Base-by-base conservation (phyloP, 1,140 invertebrate species). In the Hylyphantes graminicola region DNA sequence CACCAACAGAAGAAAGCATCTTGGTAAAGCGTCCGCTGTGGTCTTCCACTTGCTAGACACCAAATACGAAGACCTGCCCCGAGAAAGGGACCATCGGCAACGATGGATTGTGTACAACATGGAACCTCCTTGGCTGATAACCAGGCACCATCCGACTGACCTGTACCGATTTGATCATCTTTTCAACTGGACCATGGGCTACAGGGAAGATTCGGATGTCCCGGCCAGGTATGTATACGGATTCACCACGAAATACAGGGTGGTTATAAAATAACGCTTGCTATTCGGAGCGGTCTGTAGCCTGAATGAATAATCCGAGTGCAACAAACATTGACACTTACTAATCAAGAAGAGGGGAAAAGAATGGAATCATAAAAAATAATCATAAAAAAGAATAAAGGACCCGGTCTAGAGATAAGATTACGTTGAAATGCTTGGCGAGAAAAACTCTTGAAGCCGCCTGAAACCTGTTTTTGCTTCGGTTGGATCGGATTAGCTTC, bases 121-220 rank as follows among this genome's bases (percentile, higher is more conserved):
- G 76, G 87, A 87, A 68, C 81, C 87, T 2, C 85, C 78, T 0
- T 85, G 85, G 85, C 55, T 53, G 15, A 21, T 81, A 5, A 7
- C 64, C 10, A 76, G 63, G 12, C 82, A 61, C 10, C 15, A 55
- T 7, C 2, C 8, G 11, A 9, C 63, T 19, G 21, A 17, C 35
- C 17, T 76, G 1, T 48, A 57, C n/a, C 7, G 55, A n/a, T 65
- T 88, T 4, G 67, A 86, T 11, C 85, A 86, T 53, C 48, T 88
- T 21, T 91, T 91, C 88, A 91, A 92, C 86, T 91, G 90, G 90
- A 91, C 91, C 0, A 89, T 90, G 89, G 91, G 89, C 7, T 91
- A 91, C 79, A 87, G 90, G 50, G 86, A 75, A 48, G 88, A 90
- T 54, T 90, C 90, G 0, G 88, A 90, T 64, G 68, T 89, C 12